These are phyloP conservation scores for Heliconius ismenius DNA, from an alignment of 2,888 invertebrate genomes.

Conservation along the genomic window DNA sequence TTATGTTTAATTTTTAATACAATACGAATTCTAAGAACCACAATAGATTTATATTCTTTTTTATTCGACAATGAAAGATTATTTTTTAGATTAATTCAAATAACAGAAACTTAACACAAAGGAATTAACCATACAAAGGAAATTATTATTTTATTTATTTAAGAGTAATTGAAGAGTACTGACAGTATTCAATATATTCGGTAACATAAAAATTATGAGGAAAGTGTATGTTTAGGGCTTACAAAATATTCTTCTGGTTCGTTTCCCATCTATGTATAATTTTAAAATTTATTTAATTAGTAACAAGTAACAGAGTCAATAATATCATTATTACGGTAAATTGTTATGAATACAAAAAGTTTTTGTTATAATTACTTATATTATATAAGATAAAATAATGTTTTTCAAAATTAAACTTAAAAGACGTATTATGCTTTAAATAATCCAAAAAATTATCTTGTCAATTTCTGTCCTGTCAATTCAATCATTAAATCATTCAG, in stretches of 20 bases:
- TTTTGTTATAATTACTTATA: neutral
- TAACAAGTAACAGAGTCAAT: constrained; percentile 6
- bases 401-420: neutral
- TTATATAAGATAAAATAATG: neutral
- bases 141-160: neutral
- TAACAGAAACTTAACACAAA: neutral
- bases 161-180: neutral
- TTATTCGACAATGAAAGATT: neutral
- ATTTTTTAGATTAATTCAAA: neutral
- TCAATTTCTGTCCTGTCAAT: neutral
- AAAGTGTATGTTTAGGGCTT: neutral
- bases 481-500: neutral
- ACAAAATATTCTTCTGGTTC: neutral
- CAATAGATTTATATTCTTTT: neutral
- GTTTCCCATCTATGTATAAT: neutral
- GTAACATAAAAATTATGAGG: neutral
- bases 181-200: neutral
- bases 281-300: neutral
- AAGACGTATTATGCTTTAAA: neutral
- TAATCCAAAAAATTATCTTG: constrained; percentile 1
- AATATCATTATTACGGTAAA: neutral
- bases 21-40: neutral
- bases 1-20: neutral
- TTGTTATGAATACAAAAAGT: neutral
- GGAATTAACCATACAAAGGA: too few relatives aligned